Conservation (phyloP, 1,140 invertebrate species). For the Chironomus tepperi region DNA sequence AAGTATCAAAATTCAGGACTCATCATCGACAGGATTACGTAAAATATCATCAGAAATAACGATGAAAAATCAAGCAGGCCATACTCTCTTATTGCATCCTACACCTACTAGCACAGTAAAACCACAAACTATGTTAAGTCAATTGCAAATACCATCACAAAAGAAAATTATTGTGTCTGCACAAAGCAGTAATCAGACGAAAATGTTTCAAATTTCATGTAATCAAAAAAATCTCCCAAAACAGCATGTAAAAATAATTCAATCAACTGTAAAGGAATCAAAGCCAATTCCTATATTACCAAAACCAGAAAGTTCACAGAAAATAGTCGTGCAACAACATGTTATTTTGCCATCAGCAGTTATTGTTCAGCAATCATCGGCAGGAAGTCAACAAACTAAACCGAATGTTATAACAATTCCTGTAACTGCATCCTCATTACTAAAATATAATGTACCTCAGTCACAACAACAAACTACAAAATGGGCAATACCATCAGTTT, state of each 20-base stretch:
- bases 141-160: no score
- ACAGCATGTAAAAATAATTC: neutral
- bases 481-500: neutral
- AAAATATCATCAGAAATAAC: no score
- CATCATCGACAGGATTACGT: no score
- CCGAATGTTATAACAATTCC: neutral
- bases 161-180: no score
- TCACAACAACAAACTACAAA: neutral
- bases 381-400: neutral
- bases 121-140: no score
- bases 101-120: no score
- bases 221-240: neutral
- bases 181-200: no score
- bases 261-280: neutral
- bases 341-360: neutral
- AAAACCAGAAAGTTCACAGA: neutral
- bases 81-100: no score
- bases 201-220: no score
- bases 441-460: neutral
- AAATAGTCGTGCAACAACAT: neutral
- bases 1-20: no score
- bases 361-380: neutral
- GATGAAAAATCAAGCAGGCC: no score
- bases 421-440: neutral
- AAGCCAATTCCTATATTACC: neutral